Percentiles rank a stretch among this genome's conserved stretches.
phyloP scores from a whole-genome alignment of 2,113 vertebrate species.

The Bujurquina vittata region DNA sequence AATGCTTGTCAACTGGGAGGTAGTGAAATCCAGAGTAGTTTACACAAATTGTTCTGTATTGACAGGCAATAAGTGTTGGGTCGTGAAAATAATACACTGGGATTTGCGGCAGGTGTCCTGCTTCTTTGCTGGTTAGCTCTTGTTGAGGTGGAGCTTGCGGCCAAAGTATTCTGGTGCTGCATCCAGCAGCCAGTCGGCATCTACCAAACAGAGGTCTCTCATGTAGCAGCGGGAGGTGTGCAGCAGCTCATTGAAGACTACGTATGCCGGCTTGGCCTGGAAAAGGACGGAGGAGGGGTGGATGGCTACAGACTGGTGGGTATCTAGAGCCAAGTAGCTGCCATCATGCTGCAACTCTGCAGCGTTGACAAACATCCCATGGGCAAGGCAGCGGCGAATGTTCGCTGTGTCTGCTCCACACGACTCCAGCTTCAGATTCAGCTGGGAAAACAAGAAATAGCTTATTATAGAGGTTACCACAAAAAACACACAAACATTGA shows the following conservation, averaged over 20 bases:
- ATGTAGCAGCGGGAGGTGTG: constrained; percentile 95
- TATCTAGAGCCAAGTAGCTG: constrained; percentile 86
- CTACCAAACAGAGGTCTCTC: constrained; percentile 92
- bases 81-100: not conserved
- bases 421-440: constrained; percentile 87
- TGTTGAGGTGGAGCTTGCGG: constrained; percentile 81
- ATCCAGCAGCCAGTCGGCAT: constrained; percentile 90
- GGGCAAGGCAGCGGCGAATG: constrained; percentile 91
- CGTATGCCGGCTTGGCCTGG: constrained; percentile 89
- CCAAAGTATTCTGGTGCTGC: constrained; percentile 90
- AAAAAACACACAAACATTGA: not conserved
- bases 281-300: constrained; percentile 96
- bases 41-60: constrained; percentile 6
- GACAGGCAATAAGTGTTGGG: not conserved
- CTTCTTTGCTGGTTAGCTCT: constrained; percentile 69
- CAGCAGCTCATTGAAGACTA: constrained; percentile 90
- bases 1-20: constrained; percentile 48
- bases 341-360: constrained; percentile 92
- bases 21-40: constrained; percentile 50
- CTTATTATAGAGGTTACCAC: not conserved
- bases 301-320: constrained; percentile 89
- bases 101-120: not conserved
- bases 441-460: constrained; percentile 67
- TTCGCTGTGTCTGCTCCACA: constrained; percentile 80
- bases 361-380: constrained; percentile 90